A percentile compares a stretch with the other conserved stretches of the same genome.
Conservation (phyloP, 2,797 vertebrate species). For the Balearica regulorum region DNA sequence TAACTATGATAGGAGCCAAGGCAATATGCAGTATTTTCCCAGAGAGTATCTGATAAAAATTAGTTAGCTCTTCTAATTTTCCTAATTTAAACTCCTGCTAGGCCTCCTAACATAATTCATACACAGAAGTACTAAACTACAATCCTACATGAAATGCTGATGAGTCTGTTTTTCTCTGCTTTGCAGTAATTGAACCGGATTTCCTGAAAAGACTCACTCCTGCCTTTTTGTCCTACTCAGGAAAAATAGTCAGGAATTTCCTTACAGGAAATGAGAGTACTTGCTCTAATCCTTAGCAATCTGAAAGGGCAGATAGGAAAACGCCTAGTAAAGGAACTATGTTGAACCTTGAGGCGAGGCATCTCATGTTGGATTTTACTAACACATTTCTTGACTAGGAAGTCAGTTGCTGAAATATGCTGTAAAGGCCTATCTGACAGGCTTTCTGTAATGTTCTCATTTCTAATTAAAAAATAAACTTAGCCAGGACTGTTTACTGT, state of each 20-base stretch:
- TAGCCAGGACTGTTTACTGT: background rate
- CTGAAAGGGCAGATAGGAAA: background rate
- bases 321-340: background rate
- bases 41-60: background rate
- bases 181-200: background rate
- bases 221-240: background rate
- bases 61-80: background rate
- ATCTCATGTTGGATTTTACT: background rate
- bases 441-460: background rate
- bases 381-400: background rate
- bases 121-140: background rate
- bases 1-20: background rate
- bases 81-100: background rate
- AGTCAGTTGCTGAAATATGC: background rate
- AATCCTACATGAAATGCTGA: background rate
- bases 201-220: background rate
- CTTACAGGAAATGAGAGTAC: conserved; percentile 24
- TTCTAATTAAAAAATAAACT: background rate
- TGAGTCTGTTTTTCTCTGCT: background rate
- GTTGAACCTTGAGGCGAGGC: background rate
- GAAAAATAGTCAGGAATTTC: background rate
- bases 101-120: background rate
- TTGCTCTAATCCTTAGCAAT: background rate
- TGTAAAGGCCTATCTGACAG: background rate
- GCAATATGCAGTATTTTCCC: background rate